A percentile compares a stretch with the other conserved stretches of the same genome.
phyloP scores from a whole-genome alignment of 2,888 invertebrate species.

The Acrobasis suavella region DNA sequence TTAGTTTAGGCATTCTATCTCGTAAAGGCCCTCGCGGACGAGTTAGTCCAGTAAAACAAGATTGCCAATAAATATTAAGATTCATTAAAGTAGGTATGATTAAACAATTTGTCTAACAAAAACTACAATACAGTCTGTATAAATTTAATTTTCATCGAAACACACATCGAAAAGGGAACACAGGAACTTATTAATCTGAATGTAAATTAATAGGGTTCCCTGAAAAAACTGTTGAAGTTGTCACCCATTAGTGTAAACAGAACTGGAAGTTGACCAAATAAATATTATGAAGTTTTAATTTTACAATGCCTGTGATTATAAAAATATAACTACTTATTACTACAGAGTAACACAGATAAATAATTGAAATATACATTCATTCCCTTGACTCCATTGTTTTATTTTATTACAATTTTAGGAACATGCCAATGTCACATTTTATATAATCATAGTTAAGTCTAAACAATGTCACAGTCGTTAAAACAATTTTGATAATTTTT shows the following conservation, averaged over 20 bases:
- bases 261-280: conserved; percentile 35
- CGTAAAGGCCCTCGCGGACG: no score
- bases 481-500: background rate
- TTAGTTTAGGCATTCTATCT: no score
- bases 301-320: conserved; percentile 63
- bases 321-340: conserved; percentile 75
- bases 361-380: conserved; percentile 58
- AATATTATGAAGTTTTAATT: conserved; percentile 38
- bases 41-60: no score
- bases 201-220: conserved; percentile 38
- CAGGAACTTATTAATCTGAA: conserved; percentile 36
- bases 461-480: conserved; percentile 18
- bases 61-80: no score
- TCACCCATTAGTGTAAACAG: conserved; percentile 22
- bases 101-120: conserved; percentile 40
- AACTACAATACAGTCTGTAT: conserved; percentile 64
- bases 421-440: conserved; percentile 55
- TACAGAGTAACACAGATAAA: conserved; percentile 66
- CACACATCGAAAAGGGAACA: conserved; percentile 62
- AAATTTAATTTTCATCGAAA: conserved; percentile 74
- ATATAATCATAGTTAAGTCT: conserved; percentile 14
- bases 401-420: conserved; percentile 52
- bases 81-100: no score
- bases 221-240: conserved; percentile 21
- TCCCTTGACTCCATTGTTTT: conserved; percentile 47